A percentile compares a stretch with the other conserved stretches of the same genome.
Conservation (phyloP, 2,797 vertebrate species). For the Spinibarbus caldwelli region DNA sequence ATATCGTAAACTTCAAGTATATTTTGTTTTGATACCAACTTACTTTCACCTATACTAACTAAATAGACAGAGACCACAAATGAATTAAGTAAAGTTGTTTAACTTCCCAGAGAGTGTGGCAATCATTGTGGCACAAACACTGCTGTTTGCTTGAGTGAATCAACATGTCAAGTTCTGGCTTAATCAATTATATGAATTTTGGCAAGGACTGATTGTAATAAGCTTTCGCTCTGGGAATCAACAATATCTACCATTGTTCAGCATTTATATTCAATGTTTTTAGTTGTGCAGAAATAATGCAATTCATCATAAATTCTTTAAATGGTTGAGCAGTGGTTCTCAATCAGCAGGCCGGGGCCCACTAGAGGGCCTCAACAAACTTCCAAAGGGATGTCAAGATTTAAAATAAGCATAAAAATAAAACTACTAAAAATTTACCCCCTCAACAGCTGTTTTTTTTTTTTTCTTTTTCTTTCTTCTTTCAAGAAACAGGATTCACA, state of each 20-base stretch:
- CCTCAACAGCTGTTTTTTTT: no score
- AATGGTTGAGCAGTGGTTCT: not conserved
- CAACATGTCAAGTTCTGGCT: not conserved
- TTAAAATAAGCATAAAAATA: not conserved
- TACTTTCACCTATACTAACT: not conserved
- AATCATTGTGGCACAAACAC: not conserved
- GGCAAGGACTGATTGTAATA: not conserved
- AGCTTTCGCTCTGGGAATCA: not conserved
- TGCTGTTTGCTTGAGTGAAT: not conserved
- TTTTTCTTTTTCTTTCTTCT: no score
- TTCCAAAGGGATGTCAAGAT: not conserved
- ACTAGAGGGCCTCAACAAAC: not conserved
- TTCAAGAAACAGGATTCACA: no score
- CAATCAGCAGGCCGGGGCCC: not conserved
- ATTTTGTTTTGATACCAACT: not conserved
- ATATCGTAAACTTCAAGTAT: no score
- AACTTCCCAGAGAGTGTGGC: not conserved
- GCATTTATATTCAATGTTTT: not conserved
- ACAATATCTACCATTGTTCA: not conserved
- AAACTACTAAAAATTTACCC: no score
- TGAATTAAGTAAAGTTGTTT: not conserved
- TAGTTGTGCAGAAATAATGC: not conserved
- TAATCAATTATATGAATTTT: not conserved
- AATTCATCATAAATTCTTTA: not conserved
- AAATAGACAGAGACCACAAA: not conserved